phyloP scores from a whole-genome alignment of 1,140 invertebrate genomes.

The Zaprionus davidi region DNA sequence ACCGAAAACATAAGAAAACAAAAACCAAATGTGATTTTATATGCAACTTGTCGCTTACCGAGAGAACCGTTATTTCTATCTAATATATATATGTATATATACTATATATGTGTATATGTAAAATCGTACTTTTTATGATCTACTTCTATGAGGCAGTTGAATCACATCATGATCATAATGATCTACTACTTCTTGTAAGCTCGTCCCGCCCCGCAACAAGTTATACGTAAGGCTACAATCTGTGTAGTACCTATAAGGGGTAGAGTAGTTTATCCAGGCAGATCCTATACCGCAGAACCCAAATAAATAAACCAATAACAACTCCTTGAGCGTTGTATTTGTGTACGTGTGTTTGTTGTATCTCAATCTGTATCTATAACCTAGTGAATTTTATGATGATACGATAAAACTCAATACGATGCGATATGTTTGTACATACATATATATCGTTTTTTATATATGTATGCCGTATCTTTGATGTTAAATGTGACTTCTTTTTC shows the following conservation, averaged over 20 bases:
- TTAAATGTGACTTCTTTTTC: not conserved
- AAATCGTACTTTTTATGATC: constrained; percentile 7
- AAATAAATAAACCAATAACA: not conserved
- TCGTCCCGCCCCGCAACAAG: constrained; percentile 5
- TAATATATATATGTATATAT: constrained; percentile 22
- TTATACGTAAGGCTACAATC: constrained; percentile 16
- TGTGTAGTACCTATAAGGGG: not conserved
- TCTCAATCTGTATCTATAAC: not conserved
- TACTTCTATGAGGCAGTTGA: constrained; percentile 16
- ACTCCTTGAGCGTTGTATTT: not conserved
- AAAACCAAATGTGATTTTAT: constrained; percentile 55
- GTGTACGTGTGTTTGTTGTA: constrained; percentile 7
- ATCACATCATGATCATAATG: constrained; percentile 23
- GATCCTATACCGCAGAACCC: not conserved
- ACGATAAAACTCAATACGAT: not conserved
- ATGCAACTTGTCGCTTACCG: constrained; percentile 31
- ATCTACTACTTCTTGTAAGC: not conserved
- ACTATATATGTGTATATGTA: constrained; percentile 13
- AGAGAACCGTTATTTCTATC: constrained; percentile 13
- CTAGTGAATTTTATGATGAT: not conserved
- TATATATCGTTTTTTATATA: constrained; percentile 5
- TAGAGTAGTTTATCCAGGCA: not conserved
- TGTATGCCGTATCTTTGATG: constrained; percentile 1
- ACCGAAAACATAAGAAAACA: constrained; percentile 13
- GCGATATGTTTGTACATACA: not conserved